phyloP scores from a whole-genome alignment of 2,113 vertebrate species.

The Struthio camelus region DNA sequence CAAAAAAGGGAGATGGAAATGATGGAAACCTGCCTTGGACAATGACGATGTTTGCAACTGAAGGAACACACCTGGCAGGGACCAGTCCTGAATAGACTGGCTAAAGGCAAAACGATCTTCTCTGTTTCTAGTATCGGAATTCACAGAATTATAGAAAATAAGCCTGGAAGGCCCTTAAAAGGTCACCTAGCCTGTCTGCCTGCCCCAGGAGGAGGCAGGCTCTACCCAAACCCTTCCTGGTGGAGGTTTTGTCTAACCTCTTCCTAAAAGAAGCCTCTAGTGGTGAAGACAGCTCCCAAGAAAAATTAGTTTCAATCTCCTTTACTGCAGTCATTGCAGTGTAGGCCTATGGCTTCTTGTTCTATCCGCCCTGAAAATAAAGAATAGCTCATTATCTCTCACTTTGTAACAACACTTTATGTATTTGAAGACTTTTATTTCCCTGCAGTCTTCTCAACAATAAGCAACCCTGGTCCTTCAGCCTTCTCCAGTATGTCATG shows the following conservation, averaged over 20 bases:
- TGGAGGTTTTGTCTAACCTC: slow-evolving; percentile 52
- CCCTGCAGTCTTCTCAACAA: slow-evolving; percentile 44
- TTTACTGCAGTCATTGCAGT: slow-evolving; percentile 29
- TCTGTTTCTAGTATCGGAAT: slow-evolving; percentile 19
- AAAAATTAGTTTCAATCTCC: slow-evolving; percentile 64
- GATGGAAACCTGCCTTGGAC: background rate
- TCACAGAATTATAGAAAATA: slow-evolving; percentile 58
- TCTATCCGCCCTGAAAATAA: slow-evolving; percentile 48
- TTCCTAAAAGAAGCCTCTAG: slow-evolving; percentile 54
- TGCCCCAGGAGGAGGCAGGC: background rate
- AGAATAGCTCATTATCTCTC: slow-evolving; percentile 47
- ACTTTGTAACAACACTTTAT: slow-evolving; percentile 57
- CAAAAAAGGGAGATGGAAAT: background rate
- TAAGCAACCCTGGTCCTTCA: slow-evolving; percentile 51
- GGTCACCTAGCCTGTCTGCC: slow-evolving; percentile 66
- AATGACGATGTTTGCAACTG: background rate
- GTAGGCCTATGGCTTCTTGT: slow-evolving; percentile 22
- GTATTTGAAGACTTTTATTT: slow-evolving; percentile 58
- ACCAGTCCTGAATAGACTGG: slow-evolving; percentile 44
- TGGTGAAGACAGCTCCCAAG: slow-evolving; percentile 36
- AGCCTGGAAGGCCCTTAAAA: slow-evolving; percentile 57
- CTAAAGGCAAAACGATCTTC: slow-evolving; percentile 41
- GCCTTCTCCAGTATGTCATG: slow-evolving; percentile 66
- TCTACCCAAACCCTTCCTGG: slow-evolving; percentile 49
- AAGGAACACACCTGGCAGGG: slow-evolving; percentile 36